Base-by-base conservation (phyloP, 2,797 vertebrate genomes). In the Neostethus bicornis region DNA sequence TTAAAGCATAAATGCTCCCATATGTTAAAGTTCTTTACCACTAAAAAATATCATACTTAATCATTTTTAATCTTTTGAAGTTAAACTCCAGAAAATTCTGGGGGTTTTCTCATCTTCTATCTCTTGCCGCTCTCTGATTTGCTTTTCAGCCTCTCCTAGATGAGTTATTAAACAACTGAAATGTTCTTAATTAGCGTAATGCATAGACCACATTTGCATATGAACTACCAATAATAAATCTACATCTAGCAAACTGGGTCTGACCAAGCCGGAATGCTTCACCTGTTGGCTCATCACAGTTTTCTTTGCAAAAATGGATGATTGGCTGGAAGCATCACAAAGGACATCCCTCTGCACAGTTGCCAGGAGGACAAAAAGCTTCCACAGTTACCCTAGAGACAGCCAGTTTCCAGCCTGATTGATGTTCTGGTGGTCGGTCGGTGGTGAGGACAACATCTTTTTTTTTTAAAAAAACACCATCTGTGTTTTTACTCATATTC, bases 281-380 rank as follows among this genome's bases (percentile, higher is more conserved):
- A 82, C 68, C 72, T 79, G 74, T 80, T 61, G 60, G 73, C 69
- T 87, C 77, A 87, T 81, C 67, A 39, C 56, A 43, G 51, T 61
- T 78, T 80, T 58, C 48, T 56, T 68, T 59, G 70, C 14, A 6
- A 14, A 58, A 70, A 67, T 37, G 56, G 74, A 52, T 49, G 61
- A 88, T 88, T 89, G 85, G 86, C 67, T 81, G 61, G 67, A 66
- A 53, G 69, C 61, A 49, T 67, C 23, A 42, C 57, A 67, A 67
- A 79, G 80, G 63, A 84, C 61, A 38, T 63, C 84, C 87, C 75
- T 75, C 35, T 77, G 61, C 75, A 62, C 83, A 77, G 90, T 92
- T 91, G 87, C 90, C 89, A 87, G 90, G 85, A 88, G 85, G 87
- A 88, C 51, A 66, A 84, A 87, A 90, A 85, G 86, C 82, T 91